A percentile compares a stretch with the other conserved stretches of the same genome.
Conservation (phyloP, 2,797 vertebrate genomes). For the Pogoniulus pusillus region DNA sequence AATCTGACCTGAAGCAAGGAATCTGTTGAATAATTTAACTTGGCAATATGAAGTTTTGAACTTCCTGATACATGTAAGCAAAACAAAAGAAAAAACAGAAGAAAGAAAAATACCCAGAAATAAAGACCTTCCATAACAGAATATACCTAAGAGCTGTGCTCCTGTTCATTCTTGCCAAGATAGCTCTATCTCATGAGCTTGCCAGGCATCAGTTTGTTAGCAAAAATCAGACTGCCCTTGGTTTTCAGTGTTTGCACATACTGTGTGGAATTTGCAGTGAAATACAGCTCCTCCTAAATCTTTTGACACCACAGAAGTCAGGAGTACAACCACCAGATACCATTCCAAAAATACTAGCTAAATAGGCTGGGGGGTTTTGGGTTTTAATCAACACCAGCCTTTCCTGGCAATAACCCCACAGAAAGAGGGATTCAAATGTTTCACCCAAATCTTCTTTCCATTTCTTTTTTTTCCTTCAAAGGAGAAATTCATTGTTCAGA, state of each 20-base stretch:
- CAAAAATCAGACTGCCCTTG: background rate
- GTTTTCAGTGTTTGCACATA: background rate
- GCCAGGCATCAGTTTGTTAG: background rate
- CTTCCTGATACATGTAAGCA: background rate
- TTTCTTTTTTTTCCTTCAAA: background rate
- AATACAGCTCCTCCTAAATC: slow-evolving; percentile 5
- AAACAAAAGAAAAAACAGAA: background rate
- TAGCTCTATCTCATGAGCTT: background rate
- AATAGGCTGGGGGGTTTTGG: background rate
- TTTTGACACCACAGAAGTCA: background rate
- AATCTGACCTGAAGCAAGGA: slow-evolving; percentile 32
- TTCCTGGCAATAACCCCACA: background rate
- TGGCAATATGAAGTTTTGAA: background rate
- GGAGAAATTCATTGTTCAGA: background rate
- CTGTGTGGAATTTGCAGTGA: background rate
- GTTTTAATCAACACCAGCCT: background rate
- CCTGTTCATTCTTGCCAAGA: background rate
- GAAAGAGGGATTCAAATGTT: background rate
- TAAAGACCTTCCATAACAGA: background rate
- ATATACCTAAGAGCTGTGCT: background rate
- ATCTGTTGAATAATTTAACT: slow-evolving; percentile 60
- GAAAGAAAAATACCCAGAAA: slow-evolving; percentile 1
- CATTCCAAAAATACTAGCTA: background rate
- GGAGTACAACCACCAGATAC: background rate
- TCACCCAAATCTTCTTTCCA: background rate